phyloP scores from a whole-genome alignment of 2,113 vertebrate species.

The Sceloporus undulatus region DNA sequence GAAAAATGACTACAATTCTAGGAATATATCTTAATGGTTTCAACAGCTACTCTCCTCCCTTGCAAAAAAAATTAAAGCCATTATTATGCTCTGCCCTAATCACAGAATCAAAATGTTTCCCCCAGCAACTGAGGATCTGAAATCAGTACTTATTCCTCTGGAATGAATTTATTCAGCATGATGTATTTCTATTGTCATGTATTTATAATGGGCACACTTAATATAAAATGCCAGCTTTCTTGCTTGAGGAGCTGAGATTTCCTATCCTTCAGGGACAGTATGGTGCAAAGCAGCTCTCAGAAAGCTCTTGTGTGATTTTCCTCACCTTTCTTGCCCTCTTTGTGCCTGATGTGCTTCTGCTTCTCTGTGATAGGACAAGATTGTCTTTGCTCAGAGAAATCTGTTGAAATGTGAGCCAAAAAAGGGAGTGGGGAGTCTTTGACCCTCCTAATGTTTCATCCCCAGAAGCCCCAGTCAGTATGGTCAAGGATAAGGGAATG shows the following conservation, averaged over 20 bases:
- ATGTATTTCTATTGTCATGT: slow-evolving; percentile 31
- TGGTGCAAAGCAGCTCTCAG: background rate
- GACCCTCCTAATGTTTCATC: background rate
- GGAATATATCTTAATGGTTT: slow-evolving; percentile 51
- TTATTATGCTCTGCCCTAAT: slow-evolving; percentile 43
- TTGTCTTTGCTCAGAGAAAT: background rate
- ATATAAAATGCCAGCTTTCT: slow-evolving; percentile 16
- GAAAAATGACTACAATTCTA: slow-evolving; percentile 57
- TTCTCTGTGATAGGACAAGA: background rate
- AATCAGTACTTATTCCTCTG: slow-evolving; percentile 42
- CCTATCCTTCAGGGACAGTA: background rate
- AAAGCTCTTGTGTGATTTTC: background rate
- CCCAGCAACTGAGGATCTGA: slow-evolving; percentile 10
- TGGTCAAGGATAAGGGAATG: background rate
- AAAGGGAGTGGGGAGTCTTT: background rate
- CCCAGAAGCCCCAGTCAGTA: background rate
- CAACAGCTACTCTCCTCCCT: background rate
- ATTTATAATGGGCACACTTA: background rate
- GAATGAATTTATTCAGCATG: slow-evolving; percentile 46
- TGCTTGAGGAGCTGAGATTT: background rate
- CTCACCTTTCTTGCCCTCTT: background rate
- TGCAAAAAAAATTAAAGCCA: slow-evolving; percentile 34
- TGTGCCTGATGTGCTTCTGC: background rate
- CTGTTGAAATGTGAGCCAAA: too few species aligned
- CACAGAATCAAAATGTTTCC: slow-evolving; percentile 36